A percentile compares a stretch with the other conserved stretches of the same genome.
These are phyloP conservation scores for Lepidocyrtoides sp. DNA, from an alignment of 2,888 invertebrate species.

Conservation along the genomic window DNA sequence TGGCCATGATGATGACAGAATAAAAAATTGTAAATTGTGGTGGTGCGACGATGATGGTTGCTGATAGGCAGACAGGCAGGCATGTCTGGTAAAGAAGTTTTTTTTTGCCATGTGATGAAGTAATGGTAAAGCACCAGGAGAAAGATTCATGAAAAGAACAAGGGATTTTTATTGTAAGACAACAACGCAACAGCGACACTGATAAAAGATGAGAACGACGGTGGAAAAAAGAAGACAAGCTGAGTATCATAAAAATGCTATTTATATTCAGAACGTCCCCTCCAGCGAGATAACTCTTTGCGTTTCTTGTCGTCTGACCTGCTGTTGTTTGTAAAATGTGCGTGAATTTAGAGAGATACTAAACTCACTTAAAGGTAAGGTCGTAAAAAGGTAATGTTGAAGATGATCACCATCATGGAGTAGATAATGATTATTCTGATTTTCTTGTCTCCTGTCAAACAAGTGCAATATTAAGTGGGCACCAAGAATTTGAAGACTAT, in stretches of 20 bases:
- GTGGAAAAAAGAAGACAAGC: constrained; percentile 7
- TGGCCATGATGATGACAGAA: constrained; percentile 45
- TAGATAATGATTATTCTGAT: constrained; percentile 39
- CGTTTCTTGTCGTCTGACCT: background rate
- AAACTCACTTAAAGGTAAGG: constrained; percentile 16
- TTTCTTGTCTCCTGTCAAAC: constrained; percentile 38
- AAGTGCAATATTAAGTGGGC: background rate
- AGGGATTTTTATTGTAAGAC: constrained; percentile 10
- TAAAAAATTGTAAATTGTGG: constrained; percentile 49
- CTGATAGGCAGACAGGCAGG: constrained; percentile 38
- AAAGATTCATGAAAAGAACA: background rate
- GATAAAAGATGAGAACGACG: background rate
- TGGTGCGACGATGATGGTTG: constrained; percentile 30
- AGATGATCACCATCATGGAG: constrained; percentile 20
- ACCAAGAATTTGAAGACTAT: too few species aligned
- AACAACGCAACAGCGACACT: background rate
- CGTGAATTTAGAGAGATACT: background rate
- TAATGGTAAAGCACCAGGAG: constrained; percentile 24
- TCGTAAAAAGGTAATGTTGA: constrained; percentile 40
- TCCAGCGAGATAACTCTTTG: constrained; percentile 57
- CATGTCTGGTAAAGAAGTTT: background rate
- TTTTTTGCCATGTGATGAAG: background rate
- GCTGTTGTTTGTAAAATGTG: background rate
- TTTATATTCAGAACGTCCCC: constrained; percentile 73
- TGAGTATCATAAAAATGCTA: constrained; percentile 55